phyloP scores from a whole-genome alignment of 2,113 vertebrate species.

The Calonectris borealis region DNA sequence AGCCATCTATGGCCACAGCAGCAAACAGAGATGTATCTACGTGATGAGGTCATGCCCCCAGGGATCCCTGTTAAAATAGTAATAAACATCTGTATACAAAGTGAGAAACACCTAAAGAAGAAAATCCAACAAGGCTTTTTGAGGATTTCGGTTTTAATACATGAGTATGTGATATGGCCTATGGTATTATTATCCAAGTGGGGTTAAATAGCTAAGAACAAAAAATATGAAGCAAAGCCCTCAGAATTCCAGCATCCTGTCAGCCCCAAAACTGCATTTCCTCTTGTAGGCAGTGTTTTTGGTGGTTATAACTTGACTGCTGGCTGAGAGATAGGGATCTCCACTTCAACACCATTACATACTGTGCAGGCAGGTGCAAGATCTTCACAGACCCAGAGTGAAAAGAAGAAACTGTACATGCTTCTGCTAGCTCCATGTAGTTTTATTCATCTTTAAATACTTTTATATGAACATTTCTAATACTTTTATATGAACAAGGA shows the following conservation, averaged over 20 bases:
- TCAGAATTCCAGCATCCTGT: neutral
- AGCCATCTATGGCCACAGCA: neutral
- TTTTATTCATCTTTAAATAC: neutral
- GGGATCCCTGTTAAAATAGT: neutral
- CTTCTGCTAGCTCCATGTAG: neutral
- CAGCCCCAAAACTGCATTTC: neutral
- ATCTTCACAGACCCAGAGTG: neutral
- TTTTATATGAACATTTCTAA: neutral
- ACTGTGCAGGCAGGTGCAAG: neutral
- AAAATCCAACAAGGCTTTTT: neutral
- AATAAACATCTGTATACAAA: neutral
- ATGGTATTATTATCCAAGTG: neutral
- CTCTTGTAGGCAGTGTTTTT: neutral
- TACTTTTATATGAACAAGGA: neutral
- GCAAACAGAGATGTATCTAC: neutral
- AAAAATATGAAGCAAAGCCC: neutral
- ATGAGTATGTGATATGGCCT: neutral
- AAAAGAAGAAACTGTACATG: neutral
- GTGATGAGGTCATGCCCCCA: neutral
- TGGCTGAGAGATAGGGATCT: constrained; percentile 3
- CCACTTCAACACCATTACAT: neutral
- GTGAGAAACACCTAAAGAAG: neutral
- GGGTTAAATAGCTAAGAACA: neutral
- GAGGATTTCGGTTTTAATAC: neutral
- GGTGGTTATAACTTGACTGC: neutral